Evolutionary conservation across 1,140 invertebrate genomes (phyloP).

Genomic region (Zeugodacus cucurbitae): DNA sequence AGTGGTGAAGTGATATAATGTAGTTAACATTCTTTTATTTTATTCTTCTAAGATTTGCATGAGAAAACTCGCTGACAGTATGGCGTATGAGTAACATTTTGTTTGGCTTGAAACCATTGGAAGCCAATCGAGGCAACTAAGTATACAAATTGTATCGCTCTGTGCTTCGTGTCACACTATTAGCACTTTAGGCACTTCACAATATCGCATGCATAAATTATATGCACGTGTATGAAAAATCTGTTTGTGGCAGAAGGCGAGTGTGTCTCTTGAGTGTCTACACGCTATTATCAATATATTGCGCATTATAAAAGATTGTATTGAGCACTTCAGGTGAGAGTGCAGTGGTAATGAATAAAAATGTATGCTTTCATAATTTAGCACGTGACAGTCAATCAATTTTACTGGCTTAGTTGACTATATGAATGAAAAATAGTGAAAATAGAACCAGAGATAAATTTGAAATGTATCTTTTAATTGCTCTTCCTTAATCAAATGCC

Average conservation of each 20-base stretch:
- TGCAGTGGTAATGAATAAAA: neutral
- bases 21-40: neutral
- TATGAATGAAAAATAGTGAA: neutral
- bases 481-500: too few relatives aligned
- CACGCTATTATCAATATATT: neutral
- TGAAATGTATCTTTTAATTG: neutral
- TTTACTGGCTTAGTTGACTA: neutral
- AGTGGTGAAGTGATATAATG: too few relatives aligned
- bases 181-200: neutral
- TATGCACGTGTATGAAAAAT: neutral
- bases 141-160: neutral
- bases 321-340: neutral
- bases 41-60: neutral
- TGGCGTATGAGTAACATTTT: slow-evolving; percentile 3
- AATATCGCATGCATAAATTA: neutral
- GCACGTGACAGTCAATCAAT: neutral
- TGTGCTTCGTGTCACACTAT: neutral
- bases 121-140: neutral
- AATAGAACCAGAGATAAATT: neutral
- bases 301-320: neutral
- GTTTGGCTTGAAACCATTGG: neutral
- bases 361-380: neutral
- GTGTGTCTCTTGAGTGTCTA: neutral
- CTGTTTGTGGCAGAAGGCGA: too few relatives aligned
- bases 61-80: neutral